Evolutionary conservation across 2,797 vertebrate species (phyloP).

Genomic region (Periophthalmus magnuspinnatus): DNA sequence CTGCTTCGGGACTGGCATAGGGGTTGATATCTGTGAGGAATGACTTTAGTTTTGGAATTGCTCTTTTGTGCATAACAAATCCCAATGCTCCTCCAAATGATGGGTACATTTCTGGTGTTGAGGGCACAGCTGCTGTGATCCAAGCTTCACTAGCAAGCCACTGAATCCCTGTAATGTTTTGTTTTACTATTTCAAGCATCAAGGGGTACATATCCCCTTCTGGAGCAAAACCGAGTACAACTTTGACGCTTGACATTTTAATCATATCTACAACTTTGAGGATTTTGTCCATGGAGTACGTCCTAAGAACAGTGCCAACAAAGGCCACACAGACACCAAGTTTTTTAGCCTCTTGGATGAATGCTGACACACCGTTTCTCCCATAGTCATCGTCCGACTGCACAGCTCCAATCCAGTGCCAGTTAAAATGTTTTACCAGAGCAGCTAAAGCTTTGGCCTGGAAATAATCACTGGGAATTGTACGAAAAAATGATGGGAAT

Average conservation of each 20-base stretch:
- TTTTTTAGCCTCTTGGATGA: conserved; percentile 72
- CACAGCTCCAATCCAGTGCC: conserved; percentile 80
- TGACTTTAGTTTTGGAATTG: conserved; percentile 69
- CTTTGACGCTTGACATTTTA: conserved; percentile 70
- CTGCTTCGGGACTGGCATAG: conserved; percentile 42
- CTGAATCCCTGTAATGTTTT: conserved; percentile 79
- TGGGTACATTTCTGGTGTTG: conserved; percentile 70
- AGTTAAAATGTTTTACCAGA: conserved; percentile 75
- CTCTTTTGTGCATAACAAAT: conserved; percentile 73
- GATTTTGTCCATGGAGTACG: conserved; percentile 62
- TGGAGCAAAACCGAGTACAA: conserved; percentile 76
- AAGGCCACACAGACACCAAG: conserved; percentile 77
- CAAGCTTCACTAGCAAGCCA: conserved; percentile 82
- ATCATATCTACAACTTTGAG: conserved; percentile 71
- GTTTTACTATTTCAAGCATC: conserved; percentile 74
- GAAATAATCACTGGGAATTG: conserved; percentile 78
- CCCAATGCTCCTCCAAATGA: conserved; percentile 77
- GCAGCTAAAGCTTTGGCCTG: conserved; percentile 79
- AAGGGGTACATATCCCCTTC: conserved; percentile 75
- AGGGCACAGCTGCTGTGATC: conserved; percentile 73
- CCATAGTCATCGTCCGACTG: conserved; percentile 80
- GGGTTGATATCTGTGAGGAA: conserved; percentile 69
- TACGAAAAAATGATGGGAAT: conserved; percentile 81
- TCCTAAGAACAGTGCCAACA: conserved; percentile 70
- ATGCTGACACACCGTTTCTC: conserved; percentile 70